Base-by-base conservation (phyloP, 2,888 invertebrate species). In the Apamea epomidion region DNA sequence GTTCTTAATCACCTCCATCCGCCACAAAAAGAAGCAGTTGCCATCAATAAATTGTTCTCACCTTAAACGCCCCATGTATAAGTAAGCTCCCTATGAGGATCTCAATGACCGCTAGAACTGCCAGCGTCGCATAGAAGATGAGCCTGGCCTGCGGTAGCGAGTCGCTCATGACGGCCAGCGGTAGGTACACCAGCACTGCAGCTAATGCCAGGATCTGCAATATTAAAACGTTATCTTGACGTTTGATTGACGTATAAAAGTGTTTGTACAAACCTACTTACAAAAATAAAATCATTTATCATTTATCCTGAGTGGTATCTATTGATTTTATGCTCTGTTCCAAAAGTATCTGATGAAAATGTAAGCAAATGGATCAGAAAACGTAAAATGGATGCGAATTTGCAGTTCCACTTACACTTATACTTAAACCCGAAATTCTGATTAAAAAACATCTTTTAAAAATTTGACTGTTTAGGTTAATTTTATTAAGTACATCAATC, bases 11-110 rank as follows among this genome's bases (percentile, higher is more conserved):
- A 67, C n/a, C n/a, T 37, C 67, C n/a, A 12, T n/a, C 37, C 37
- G 1, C n/a, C 12, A 37, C 12, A 68, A 67, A 62, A 37, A 69
- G 10, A 18, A 32, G 32, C 18, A 67, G 4, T n/a, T 65, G n/a
- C 18, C 5, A 42, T 69, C n/a, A 69, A 68, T 7, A 72, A 37
- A 42, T 8, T 1, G 37, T 0, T 4, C 82, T 88, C 78, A 96
- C 96, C 92, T 90, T 87, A 80, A 93, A 95, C 4, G 93, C 92
- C 2, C 95, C 96, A 71, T 93, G 93, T 58, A 94, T 89, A 21
- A 96, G 92, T 12, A 95, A 76, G n/a, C 91, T 90, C 1, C 93
- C 93, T 42, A 93, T 90, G 14, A 92, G 68, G 29, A 92, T 79
- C 80, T 95, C 93, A 48, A 92, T 81, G 42, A 91, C 84, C 0